Conservation (phyloP, 1,140 invertebrate genomes). For the Tenebrio molitor region DNA sequence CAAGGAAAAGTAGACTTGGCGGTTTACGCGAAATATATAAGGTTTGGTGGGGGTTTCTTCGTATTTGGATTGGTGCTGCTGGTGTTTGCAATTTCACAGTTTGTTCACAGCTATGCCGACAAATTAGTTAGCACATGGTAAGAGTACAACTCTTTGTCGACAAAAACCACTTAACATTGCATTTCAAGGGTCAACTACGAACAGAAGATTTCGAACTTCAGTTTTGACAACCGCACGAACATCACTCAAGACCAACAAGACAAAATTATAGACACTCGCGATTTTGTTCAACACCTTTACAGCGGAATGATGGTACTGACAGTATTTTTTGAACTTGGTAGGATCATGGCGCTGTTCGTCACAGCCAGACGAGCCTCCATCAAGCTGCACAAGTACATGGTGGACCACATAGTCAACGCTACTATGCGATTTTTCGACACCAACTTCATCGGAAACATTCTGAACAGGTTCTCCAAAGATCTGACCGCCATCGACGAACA, state of each 20-base stretch:
- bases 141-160: constrained; percentile 15
- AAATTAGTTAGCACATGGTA: constrained; percentile 58
- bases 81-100: constrained; percentile 40
- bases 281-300: constrained; percentile 39
- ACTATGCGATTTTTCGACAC: constrained; percentile 78
- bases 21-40: constrained; percentile 55
- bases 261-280: constrained; percentile 17
- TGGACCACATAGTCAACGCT: constrained; percentile 72
- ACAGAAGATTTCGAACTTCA: constrained; percentile 47
- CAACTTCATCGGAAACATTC: constrained; percentile 67
- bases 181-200: constrained; percentile 54
- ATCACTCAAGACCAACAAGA: constrained; percentile 25
- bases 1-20: constrained; percentile 52
- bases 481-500: constrained; percentile 48
- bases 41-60: constrained; percentile 56
- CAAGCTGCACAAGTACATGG: constrained; percentile 77
- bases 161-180: background rate
- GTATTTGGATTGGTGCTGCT: constrained; percentile 43
- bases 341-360: constrained; percentile 66
- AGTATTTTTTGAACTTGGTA: constrained; percentile 30
- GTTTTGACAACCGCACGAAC: constrained; percentile 50
- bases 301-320: constrained; percentile 32
- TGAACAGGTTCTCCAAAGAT: constrained; percentile 77
- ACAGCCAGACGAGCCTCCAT: constrained; percentile 69
- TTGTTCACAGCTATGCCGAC: constrained; percentile 49